A percentile compares a stretch with the other conserved stretches of the same genome.
Evolutionary conservation across 1,140 invertebrate genomes (phyloP).

Genomic region (Camponotus vicinus): DNA sequence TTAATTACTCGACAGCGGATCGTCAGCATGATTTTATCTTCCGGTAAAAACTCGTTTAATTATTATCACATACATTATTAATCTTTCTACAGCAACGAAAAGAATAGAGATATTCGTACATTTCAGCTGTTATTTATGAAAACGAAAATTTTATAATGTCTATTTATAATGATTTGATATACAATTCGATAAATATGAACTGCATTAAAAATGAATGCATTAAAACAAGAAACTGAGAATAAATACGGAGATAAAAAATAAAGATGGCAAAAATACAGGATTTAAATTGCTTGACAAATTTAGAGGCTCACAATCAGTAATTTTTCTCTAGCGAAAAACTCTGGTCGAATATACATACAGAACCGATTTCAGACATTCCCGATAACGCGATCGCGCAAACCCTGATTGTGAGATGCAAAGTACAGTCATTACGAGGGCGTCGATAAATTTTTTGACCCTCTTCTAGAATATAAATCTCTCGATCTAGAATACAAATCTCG

Average conservation of each 20-base stretch:
- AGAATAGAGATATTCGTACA: not conserved
- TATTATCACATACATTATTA: slow-evolving; percentile 5
- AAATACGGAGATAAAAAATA: not conserved
- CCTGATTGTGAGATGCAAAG: slow-evolving; percentile 33
- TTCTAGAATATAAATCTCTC: slow-evolving; percentile 40
- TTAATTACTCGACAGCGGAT: slow-evolving; percentile 32
- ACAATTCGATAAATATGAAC: not conserved
- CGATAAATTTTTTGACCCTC: slow-evolving; percentile 7
- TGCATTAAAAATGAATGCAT: not conserved
- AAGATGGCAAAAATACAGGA: not conserved
- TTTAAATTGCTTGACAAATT: not conserved
- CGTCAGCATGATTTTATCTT: slow-evolving; percentile 36
- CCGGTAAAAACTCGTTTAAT: slow-evolving; percentile 40
- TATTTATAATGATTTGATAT: not conserved
- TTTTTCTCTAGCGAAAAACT: not conserved
- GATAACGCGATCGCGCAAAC: not conserved
- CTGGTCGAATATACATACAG: not conserved
- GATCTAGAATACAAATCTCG: not conserved
- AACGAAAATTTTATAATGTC: not conserved
- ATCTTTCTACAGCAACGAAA: not conserved
- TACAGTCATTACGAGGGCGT: slow-evolving; percentile 25
- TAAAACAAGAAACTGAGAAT: not conserved
- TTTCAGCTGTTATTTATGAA: not conserved
- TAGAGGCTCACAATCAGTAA: too few relatives aligned
- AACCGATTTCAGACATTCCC: not conserved